phyloP scores from a whole-genome alignment of 2,888 invertebrate genomes.

The Drosophila falleni region DNA sequence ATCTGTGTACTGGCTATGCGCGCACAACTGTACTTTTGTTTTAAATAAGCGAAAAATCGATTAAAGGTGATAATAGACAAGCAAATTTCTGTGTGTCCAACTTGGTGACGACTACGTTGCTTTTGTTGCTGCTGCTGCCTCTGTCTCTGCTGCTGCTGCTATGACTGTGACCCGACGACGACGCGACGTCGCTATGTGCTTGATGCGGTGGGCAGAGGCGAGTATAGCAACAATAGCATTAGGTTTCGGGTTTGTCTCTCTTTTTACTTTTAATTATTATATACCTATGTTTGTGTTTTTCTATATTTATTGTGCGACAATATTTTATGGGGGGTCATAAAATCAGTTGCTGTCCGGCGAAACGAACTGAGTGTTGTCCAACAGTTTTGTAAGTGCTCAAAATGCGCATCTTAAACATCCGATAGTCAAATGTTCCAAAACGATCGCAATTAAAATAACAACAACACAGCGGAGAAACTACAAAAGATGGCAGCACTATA shows the following conservation, averaged over 20 bases:
- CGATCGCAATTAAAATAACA: conserved; percentile 15
- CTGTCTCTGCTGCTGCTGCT: conserved; percentile 19
- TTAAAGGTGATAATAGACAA: conserved; percentile 83
- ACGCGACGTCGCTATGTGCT: conserved; percentile 21
- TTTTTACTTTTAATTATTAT: conserved; percentile 1
- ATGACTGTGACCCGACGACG: conserved; percentile 52
- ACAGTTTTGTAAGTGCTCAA: conserved; percentile 31
- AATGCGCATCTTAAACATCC: conserved; percentile 25
- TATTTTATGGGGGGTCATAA: conserved; percentile 59
- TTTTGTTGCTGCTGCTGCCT: conserved; percentile 4
- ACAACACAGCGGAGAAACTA: not conserved
- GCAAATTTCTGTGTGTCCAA: conserved; percentile 79
- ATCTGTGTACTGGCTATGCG: conserved; percentile 43
- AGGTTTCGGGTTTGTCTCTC: conserved; percentile 24
- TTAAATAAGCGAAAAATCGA: conserved; percentile 82
- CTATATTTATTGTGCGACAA: conserved; percentile 38
- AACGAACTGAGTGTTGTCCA: conserved; percentile 34
- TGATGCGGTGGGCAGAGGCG: conserved; percentile 34
- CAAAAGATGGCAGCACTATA: not conserved
- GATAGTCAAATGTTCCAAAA: conserved; percentile 23
- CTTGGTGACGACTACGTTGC: conserved; percentile 65
- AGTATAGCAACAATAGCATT: conserved; percentile 20
- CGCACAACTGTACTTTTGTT: conserved; percentile 81
- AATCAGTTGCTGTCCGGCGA: conserved; percentile 25
- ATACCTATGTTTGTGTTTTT: conserved; percentile 1